phyloP scores from a whole-genome alignment of 1,140 invertebrate species.

The Diachasma alloeum region DNA sequence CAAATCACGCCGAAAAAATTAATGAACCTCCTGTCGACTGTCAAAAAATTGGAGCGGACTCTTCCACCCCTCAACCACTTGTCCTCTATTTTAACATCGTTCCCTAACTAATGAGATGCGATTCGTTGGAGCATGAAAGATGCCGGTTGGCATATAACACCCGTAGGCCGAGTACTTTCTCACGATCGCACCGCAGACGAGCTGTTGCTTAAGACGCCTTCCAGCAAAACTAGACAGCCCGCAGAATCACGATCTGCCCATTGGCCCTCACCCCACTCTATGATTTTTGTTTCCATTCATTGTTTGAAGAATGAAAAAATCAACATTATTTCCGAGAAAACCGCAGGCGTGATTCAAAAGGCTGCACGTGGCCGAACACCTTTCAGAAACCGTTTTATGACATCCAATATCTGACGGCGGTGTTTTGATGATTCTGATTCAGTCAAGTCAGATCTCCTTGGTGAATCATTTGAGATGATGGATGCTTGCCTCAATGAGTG shows the following conservation, averaged over 20 bases:
- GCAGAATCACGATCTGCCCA: conserved; percentile 5
- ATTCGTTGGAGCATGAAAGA: neutral
- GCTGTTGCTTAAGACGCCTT: conserved; percentile 35
- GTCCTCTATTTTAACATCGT: neutral
- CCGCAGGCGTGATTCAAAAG: neutral
- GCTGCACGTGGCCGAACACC: neutral
- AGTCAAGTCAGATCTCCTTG: no score
- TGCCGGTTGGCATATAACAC: conserved; percentile 7
- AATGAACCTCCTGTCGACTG: no score
- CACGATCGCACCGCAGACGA: conserved; percentile 8
- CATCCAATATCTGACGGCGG: no score
- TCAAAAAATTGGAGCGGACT: no score
- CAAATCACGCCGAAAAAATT: neutral
- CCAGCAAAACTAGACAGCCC: conserved; percentile 23
- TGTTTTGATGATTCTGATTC: neutral
- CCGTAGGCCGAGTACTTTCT: conserved; percentile 4
- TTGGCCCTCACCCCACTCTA: neutral
- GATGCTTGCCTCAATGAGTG: no score
- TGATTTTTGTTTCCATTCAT: conserved; percentile 1
- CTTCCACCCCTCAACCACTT: neutral
- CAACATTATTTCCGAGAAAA: neutral
- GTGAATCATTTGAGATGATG: no score
- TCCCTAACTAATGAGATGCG: conserved; percentile 4
- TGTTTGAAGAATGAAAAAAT: neutral
- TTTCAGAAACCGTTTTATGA: neutral